phyloP scores from a whole-genome alignment of 2,888 invertebrate species.

The Pharmacophagus antenor region DNA sequence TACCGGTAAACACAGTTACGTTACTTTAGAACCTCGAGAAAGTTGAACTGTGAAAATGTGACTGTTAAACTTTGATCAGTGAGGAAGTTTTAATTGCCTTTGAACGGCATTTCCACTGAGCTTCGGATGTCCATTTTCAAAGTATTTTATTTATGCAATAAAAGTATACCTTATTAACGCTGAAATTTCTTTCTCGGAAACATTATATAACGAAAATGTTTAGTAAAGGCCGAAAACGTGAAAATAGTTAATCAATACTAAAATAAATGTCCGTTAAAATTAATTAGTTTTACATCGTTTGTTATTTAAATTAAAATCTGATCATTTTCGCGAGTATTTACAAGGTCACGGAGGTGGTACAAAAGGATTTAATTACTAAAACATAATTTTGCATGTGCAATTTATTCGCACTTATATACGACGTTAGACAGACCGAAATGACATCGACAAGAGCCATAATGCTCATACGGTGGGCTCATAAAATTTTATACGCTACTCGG shows the following conservation, averaged over 20 bases:
- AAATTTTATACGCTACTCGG: conserved; percentile 69
- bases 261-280: too few species aligned
- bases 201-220: too few species aligned
- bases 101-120: conserved; percentile 63
- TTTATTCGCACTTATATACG: conserved; percentile 52
- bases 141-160: conserved; percentile 55
- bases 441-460: conserved; percentile 68
- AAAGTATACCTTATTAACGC: conserved; percentile 40
- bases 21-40: conserved; percentile 22
- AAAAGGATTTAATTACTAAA: background rate
- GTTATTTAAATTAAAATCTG: too few species aligned
- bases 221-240: too few species aligned
- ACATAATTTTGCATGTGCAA: conserved; percentile 48
- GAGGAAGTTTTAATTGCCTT: conserved; percentile 74
- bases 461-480: conserved; percentile 70
- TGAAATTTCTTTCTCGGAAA: too few species aligned
- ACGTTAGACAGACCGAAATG: conserved; percentile 57
- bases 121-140: conserved; percentile 50
- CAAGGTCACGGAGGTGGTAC: too few species aligned
- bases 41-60: conserved; percentile 49
- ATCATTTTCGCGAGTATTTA: too few species aligned
- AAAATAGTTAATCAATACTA: too few species aligned
- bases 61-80: conserved; percentile 73
- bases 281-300: too few species aligned
- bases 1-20: conserved; percentile 25